Base-by-base conservation (phyloP, 1,140 invertebrate genomes). In the Onthophagus taurus region DNA sequence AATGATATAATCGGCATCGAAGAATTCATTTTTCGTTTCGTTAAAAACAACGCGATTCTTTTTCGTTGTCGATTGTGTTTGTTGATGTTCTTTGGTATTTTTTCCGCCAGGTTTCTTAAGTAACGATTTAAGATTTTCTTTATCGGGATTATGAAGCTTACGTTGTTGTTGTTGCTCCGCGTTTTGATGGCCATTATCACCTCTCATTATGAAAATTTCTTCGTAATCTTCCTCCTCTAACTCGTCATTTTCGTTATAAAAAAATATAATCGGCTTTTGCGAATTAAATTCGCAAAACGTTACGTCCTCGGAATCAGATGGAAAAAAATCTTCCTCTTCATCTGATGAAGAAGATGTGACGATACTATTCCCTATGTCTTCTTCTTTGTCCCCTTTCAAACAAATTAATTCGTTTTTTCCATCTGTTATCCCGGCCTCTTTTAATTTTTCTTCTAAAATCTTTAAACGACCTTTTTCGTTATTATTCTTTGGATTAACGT, bases 1-100 rank as follows among this genome's bases (percentile, higher is more conserved):
- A 53, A 89, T 88, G 48, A 89, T 87, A 55, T 89, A 89, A 65
- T 89, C 85, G 2, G 85, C 84, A 43, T 88, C 85, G 60, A 88
- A 88, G 65, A 86, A 88, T 63, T 86, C 83, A 65, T 89, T 89
- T 14, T 81, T 73, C 48, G 80, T 83, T 65, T 89, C 85, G 59
- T 88, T 83, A 52, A 89, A 88, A 8, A 85, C 77, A 1, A 89
- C 85, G n/a, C 85, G 75, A 34, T 61, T 59, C 24, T 51, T 52
- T 8, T 42, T 46, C 37, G 51, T 51, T n/a, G n/a, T n/a, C n/a
- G n/a, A n/a, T n/a, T n/a, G n/a, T n/a, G n/a, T n/a, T n/a, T n/a
- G n/a, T n/a, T n/a, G n/a, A n/a, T n/a, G n/a, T n/a, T n/a, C n/a
- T 41, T 58, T 56, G 21, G 50, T 47, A 63, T 30, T 65, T 55